Evolutionary conservation across 2,888 invertebrate species (phyloP).

Genomic region (Frankliniella intonsa): DNA sequence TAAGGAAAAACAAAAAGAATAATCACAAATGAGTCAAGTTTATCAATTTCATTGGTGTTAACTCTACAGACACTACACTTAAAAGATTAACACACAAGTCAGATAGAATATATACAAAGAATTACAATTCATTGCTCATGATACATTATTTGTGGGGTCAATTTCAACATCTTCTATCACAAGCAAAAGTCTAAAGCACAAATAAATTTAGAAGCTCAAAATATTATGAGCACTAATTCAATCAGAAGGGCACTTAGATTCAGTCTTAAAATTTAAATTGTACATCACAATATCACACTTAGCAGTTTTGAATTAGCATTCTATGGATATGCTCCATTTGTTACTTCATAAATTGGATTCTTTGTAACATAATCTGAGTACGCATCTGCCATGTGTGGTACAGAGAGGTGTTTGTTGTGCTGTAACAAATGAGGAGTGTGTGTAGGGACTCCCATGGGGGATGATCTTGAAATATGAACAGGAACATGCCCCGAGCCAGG

Average conservation of each 20-base stretch:
- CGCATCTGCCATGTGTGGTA: slow-evolving; percentile 33
- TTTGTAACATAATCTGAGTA: slow-evolving; percentile 35
- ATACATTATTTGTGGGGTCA: background rate
- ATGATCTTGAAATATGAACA: background rate
- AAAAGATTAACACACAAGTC: too few species aligned
- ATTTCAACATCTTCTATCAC: background rate
- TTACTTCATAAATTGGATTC: slow-evolving; percentile 36
- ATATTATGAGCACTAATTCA: too few species aligned
- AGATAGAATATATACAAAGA: too few species aligned
- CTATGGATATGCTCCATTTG: slow-evolving; percentile 35
- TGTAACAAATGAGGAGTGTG: background rate
- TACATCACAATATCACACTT: background rate
- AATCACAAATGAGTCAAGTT: background rate
- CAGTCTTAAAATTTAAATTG: slow-evolving; percentile 7
- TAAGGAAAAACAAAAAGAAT: background rate
- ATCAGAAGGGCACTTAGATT: background rate
- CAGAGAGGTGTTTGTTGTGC: slow-evolving; percentile 28
- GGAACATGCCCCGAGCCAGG: background rate
- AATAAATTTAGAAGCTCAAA: background rate
- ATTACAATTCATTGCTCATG: too few species aligned
- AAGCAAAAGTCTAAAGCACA: background rate
- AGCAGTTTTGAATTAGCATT: background rate
- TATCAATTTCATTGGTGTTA: too few species aligned
- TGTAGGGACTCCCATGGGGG: background rate
- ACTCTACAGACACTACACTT: too few species aligned